Percentiles rank a stretch among this genome's conserved stretches.
phyloP scores from a whole-genome alignment of 1,140 invertebrate genomes.

The fruit fly (Drosophila melanogaster) region Release_6_plus_ISO1_MT NC_004354.4:13181001-13181500 shows the following conservation, averaged over 20 bases:
- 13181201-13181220: not conserved
- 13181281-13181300: conserved; percentile 61
- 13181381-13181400: not conserved
- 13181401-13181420: conserved; percentile 7
- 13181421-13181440: conserved; percentile 45
- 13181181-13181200: conserved; percentile 1
- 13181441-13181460: conserved; percentile 75
- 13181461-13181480: conserved; percentile 55
- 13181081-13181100: conserved; percentile 70
- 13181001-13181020: not conserved
- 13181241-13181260: not conserved
- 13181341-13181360: conserved; percentile 13
- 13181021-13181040: not conserved
- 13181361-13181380: not conserved
- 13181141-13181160: conserved; percentile 39
- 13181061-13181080: conserved; percentile 48
- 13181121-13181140: conserved; percentile 27
- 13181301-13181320: conserved; percentile 74
- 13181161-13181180: no score
- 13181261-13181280: conserved; percentile 56
- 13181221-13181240: not conserved
- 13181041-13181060: conserved; percentile 26
- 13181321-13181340: conserved; percentile 60
- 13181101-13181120: conserved; percentile 24
- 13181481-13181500: conserved; percentile 27